Conservation (phyloP, 2,113 vertebrate genomes). For the Nymphicus hollandicus region DNA sequence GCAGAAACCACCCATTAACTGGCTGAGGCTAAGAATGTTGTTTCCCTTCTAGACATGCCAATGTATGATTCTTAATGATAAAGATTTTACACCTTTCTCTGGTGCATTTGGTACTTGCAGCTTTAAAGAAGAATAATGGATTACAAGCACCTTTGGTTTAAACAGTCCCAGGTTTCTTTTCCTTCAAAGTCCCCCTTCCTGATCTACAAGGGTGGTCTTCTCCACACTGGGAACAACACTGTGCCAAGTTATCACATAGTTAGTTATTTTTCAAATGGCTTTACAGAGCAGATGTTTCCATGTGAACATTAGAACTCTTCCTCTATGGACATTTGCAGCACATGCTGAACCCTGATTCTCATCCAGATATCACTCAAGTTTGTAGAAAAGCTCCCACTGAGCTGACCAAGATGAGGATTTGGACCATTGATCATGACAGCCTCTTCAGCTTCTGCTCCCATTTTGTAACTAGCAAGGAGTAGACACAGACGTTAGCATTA, state of each 20-base stretch:
- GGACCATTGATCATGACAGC: background rate
- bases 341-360: background rate
- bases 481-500: background rate
- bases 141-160: background rate
- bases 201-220: conserved; percentile 40
- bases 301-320: background rate
- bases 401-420: background rate
- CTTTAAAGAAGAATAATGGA: background rate
- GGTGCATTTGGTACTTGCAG: background rate
- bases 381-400: background rate
- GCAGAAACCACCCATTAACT: background rate
- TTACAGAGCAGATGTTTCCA: conserved; percentile 22
- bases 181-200: background rate
- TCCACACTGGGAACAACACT: background rate
- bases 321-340: background rate
- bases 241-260: conserved; percentile 29
- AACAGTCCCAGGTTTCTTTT: background rate
- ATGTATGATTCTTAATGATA: background rate
- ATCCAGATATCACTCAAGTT: background rate
- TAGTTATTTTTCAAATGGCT: background rate
- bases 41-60: background rate
- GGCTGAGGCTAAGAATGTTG: background rate
- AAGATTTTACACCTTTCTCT: background rate
- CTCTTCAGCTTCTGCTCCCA: background rate
- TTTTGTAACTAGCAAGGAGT: background rate